Conservation (phyloP, 2,888 invertebrate species). For the Platycnemis pennipes region DNA sequence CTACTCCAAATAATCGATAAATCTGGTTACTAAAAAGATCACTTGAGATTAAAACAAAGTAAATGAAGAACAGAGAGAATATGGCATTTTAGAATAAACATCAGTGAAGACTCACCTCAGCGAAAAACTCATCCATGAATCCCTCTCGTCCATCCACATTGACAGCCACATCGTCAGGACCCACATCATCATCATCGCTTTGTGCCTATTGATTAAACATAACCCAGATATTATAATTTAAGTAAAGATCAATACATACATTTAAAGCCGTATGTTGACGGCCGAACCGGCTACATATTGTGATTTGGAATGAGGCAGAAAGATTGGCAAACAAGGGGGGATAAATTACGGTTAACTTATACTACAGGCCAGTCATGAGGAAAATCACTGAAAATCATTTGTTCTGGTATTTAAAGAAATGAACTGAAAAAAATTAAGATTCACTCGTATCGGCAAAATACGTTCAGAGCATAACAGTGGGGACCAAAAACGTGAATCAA, state of each 20-base stretch:
- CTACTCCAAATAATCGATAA: too few species aligned
- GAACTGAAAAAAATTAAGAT: too few species aligned
- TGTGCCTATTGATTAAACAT: slow-evolving; percentile 87
- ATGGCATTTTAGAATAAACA: background rate
- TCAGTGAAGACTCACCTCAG: slow-evolving; percentile 88
- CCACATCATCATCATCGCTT: slow-evolving; percentile 98
- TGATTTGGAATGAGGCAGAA: background rate
- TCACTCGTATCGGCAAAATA: too few species aligned
- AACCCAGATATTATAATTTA: background rate
- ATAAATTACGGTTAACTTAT: too few species aligned
- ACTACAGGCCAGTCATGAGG: too few species aligned
- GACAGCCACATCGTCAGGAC: slow-evolving; percentile 97
- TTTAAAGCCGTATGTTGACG: background rate
- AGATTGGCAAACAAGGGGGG: background rate
- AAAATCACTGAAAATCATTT: too few species aligned
- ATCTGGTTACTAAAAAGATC: too few species aligned
- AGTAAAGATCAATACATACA: background rate
- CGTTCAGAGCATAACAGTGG: too few species aligned
- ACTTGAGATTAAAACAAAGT: too few species aligned
- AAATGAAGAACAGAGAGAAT: too few species aligned
- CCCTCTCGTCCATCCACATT: slow-evolving; percentile 95
- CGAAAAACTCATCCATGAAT: slow-evolving; percentile 99
- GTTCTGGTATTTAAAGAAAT: too few species aligned
- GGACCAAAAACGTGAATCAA: too few species aligned
- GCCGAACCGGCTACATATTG: background rate